Conservation (phyloP, 2,797 vertebrate genomes). For the Rhabdophis nuchalis region DNA sequence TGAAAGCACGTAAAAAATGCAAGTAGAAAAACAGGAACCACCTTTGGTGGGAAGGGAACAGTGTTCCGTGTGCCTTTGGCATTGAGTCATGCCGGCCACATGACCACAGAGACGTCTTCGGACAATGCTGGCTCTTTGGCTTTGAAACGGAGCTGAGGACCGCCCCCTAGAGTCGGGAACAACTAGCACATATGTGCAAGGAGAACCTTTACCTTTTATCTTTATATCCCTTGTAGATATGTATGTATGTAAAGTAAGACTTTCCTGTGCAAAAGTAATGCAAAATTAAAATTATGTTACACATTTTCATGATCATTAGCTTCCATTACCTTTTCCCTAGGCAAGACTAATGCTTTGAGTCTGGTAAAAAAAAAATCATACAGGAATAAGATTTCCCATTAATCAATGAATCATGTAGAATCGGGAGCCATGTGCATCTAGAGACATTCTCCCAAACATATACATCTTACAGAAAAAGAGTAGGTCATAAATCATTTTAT, state of each 20-base stretch:
- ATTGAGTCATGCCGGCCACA: too few species aligned
- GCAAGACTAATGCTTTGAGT: neutral
- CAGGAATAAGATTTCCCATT: neutral
- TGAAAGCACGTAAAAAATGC: too few species aligned
- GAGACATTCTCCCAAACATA: neutral
- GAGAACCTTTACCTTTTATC: too few species aligned
- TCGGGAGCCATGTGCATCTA: neutral
- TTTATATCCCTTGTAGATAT: neutral
- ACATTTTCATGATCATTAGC: neutral
- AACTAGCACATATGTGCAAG: too few species aligned
- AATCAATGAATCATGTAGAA: neutral
- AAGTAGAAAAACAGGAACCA: too few species aligned
- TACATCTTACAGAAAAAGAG: neutral
- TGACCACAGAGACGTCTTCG: too few species aligned
- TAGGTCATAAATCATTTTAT: neutral
- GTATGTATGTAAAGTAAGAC: neutral
- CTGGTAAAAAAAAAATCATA: neutral
- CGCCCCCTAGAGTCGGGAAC: too few species aligned
- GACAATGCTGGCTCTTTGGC: too few species aligned
- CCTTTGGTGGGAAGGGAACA: too few species aligned
- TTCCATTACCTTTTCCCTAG: neutral
- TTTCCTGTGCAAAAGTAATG: neutral
- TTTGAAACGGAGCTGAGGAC: too few species aligned
- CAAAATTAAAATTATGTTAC: neutral
- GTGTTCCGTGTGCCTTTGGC: too few species aligned